A percentile compares a stretch with the other conserved stretches of the same genome.
Conservation (phyloP, 2,113 vertebrate species). For the Hirundichthys speculiger region DNA sequence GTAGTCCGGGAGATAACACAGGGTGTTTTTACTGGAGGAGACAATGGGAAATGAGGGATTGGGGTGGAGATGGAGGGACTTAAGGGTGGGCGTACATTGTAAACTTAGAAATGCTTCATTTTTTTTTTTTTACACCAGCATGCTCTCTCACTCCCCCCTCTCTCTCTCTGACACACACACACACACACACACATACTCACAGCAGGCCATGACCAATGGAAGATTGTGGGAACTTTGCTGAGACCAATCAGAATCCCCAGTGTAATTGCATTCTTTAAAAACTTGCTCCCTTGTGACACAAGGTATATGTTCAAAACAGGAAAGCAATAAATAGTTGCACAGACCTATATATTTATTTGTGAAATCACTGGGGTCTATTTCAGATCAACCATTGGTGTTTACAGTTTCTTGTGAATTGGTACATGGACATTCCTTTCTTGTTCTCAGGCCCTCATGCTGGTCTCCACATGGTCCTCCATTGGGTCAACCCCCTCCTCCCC, state of each 20-base stretch:
- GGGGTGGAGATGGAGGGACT: constrained; percentile 31
- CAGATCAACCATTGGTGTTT: constrained; percentile 26
- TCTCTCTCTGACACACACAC: constrained; percentile 1
- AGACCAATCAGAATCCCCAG: constrained; percentile 46
- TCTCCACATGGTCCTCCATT: constrained; percentile 33
- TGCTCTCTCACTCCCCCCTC: constrained; percentile 18
- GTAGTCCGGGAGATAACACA: constrained; percentile 58
- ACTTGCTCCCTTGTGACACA: constrained; percentile 42
- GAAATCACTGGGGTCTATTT: constrained; percentile 61
- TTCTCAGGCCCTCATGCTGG: constrained; percentile 75
- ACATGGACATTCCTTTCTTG: constrained; percentile 71
- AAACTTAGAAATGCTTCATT: constrained; percentile 68
- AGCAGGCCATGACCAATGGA: constrained; percentile 46
- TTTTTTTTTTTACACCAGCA: constrained; percentile 55
- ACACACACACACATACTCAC: constrained; percentile 21
- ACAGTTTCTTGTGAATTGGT: constrained; percentile 41
- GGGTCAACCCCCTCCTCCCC: constrained; percentile 15
- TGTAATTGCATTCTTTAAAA: constrained; percentile 50
- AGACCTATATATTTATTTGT: constrained; percentile 67
- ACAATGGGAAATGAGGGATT: constrained; percentile 72
- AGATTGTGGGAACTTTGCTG: constrained; percentile 72
- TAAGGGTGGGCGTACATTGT: constrained; percentile 56
- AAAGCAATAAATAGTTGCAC: constrained; percentile 57
- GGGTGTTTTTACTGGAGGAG: constrained; percentile 78
- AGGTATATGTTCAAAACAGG: constrained; percentile 69